A percentile compares a stretch with the other conserved stretches of the same genome.
phyloP scores from a whole-genome alignment of 2,113 vertebrate genomes.

The Pristiophorus japonicus region DNA sequence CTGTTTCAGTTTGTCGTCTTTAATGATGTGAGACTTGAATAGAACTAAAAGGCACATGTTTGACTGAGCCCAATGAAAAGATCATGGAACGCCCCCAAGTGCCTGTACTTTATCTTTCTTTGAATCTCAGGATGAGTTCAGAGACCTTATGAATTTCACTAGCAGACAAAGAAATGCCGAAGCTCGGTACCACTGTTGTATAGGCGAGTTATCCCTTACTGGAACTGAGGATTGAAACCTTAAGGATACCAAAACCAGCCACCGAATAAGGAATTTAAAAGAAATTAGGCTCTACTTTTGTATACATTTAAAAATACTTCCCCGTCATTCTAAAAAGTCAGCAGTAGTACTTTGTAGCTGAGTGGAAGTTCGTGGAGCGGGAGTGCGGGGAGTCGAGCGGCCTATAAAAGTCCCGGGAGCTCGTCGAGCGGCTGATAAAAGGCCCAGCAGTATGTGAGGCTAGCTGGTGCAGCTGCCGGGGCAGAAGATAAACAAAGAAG shows the following conservation, averaged over 20 bases:
- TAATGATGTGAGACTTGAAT: not conserved
- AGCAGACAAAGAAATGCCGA: not conserved
- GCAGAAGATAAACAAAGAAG: too few relatives aligned
- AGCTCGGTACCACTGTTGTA: not conserved
- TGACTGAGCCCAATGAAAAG: not conserved
- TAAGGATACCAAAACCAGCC: not conserved
- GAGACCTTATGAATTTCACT: not conserved
- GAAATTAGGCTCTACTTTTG: not conserved
- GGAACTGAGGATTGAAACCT: not conserved
- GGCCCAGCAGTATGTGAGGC: too few relatives aligned
- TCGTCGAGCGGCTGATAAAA: too few relatives aligned
- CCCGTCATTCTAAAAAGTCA: too few relatives aligned
- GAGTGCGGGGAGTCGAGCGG: too few relatives aligned
- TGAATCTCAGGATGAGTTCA: not conserved
- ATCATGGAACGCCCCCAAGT: not conserved
- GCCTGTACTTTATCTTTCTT: not conserved
- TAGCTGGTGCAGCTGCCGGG: too few relatives aligned
- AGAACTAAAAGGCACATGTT: not conserved
- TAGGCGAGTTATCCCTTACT: not conserved
- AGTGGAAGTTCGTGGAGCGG: not conserved
- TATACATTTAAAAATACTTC: not conserved
- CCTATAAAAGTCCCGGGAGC: too few relatives aligned
- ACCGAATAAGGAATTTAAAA: not conserved
- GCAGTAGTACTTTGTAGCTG: not conserved
- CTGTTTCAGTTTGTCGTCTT: not conserved